Evolutionary conservation across 2,113 vertebrate genomes (phyloP), one percentile per base, ranked within the genome.

Genomic region (Aegotheles bennettii): DNA sequence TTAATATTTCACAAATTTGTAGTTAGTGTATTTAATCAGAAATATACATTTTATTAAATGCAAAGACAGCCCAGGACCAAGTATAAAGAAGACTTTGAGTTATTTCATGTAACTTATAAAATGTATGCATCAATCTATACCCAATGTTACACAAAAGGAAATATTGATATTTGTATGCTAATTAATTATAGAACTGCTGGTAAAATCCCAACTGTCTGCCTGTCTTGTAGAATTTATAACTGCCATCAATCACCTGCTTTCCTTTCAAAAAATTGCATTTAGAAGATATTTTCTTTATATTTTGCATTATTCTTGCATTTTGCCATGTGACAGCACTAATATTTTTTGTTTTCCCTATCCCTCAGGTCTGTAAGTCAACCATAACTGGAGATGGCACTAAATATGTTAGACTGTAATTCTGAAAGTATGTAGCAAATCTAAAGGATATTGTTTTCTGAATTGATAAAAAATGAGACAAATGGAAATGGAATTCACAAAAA

Each of bases 131-230:
- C 61, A 71, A n/a, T 73, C 56, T 71, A 28, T 61, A 80, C 6
- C 40, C 47, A 33, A 36, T 57, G 18, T 69, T 89, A 53, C 33
- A 85, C 28, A 65, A 19, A 73, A 67, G 35, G 51, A 94, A 95
- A 94, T 85, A 84, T 47, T 64, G 76, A 57, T 93, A 95, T 94
- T 91, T 94, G 73, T 95, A 97, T 95, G 92, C 36, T 93, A 96
- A 96, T 89, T 87, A 95, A 95, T 96, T 95, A 59, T 11, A 78
- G 67, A 94, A 89, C 65, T 91, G 21, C 51, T 94, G 67, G 76
- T 81, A 87, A 95, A 89, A 94, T 87, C 65, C 67, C 74, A 94
- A 48, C 16, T n/a, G 38, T 79, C 94, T 83, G 5, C 16, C 77
- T 94, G 69, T 45, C 85, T 96, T 94, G 29, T 57, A 80, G 59